A percentile compares a stretch with the other conserved stretches of the same genome.
Evolutionary conservation across 2,113 vertebrate species (phyloP).

Genomic region (Petroica traversi): DNA sequence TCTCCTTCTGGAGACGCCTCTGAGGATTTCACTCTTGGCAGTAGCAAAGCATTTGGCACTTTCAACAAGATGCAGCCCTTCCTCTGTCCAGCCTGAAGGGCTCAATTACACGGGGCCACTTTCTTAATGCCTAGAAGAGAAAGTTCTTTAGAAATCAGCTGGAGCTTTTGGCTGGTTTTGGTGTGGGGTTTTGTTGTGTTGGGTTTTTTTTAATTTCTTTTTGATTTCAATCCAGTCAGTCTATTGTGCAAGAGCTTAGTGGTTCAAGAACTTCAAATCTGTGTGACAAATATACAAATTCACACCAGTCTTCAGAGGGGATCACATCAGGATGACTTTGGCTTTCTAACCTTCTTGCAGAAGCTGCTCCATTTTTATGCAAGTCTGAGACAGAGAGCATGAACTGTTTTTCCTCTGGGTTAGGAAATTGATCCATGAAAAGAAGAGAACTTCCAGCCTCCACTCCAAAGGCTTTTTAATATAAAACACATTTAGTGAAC

Average conservation of each 20-base stretch:
- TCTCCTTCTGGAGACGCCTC: background rate
- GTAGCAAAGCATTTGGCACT: background rate
- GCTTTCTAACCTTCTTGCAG: background rate
- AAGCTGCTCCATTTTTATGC: background rate
- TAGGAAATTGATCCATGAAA: background rate
- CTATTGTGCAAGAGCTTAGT: background rate
- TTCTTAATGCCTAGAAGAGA: background rate
- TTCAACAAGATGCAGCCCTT: background rate
- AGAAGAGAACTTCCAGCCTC: background rate
- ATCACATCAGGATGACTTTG: background rate
- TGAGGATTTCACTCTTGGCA: background rate
- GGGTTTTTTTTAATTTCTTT: background rate
- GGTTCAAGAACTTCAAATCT: background rate
- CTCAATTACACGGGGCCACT: background rate
- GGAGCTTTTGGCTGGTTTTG: background rate
- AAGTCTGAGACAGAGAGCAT: background rate
- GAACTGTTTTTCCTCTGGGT: background rate
- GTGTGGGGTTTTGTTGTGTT: background rate
- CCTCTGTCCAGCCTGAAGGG: background rate
- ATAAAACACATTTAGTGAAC: background rate
- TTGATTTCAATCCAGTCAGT: background rate
- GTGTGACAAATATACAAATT: background rate
- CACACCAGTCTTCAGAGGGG: background rate
- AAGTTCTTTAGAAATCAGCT: background rate
- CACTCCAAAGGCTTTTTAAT: background rate